These are phyloP conservation scores for Hippotragus niger DNA, from an alignment of 2,113 vertebrate species.

Conservation along the genomic window DNA sequence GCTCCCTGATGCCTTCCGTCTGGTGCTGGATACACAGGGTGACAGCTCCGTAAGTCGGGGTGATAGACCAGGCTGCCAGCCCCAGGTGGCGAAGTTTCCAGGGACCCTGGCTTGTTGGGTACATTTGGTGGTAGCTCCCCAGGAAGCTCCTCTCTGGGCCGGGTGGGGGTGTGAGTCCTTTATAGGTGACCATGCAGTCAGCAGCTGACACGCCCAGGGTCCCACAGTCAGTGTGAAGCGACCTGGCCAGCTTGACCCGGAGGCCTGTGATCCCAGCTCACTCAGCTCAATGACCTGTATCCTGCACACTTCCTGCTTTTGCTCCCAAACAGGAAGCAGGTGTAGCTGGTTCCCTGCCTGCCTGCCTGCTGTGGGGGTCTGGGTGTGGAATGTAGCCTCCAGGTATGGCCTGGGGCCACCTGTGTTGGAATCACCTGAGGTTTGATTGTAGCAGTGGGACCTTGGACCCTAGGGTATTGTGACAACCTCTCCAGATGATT, in stretches of 20 bases:
- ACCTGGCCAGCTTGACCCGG: not conserved
- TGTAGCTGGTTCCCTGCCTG: fast-evolving
- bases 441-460: not conserved
- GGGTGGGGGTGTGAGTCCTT: fast-evolving
- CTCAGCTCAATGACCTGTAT: fast-evolving
- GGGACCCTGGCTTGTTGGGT: not conserved
- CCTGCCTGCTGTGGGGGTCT: not conserved
- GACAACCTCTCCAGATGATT: not conserved
- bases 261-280: fast-evolving
- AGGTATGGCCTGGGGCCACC: not conserved
- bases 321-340: not conserved
- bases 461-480: too few species aligned
- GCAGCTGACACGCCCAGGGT: not conserved
- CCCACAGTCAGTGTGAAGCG: not conserved
- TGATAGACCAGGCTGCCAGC: not conserved
- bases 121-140: not conserved
- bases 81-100: not conserved
- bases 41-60: not conserved
- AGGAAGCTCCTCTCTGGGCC: not conserved
- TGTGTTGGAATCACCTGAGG: not conserved
- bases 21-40: not conserved
- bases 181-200: not conserved
- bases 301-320: not conserved
- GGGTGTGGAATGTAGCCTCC: fast-evolving
- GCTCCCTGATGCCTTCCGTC: not conserved